These are phyloP conservation scores for Peromyscus nudipes DNA, from an alignment of 2,797 vertebrate species.

Conservation along the genomic window DNA sequence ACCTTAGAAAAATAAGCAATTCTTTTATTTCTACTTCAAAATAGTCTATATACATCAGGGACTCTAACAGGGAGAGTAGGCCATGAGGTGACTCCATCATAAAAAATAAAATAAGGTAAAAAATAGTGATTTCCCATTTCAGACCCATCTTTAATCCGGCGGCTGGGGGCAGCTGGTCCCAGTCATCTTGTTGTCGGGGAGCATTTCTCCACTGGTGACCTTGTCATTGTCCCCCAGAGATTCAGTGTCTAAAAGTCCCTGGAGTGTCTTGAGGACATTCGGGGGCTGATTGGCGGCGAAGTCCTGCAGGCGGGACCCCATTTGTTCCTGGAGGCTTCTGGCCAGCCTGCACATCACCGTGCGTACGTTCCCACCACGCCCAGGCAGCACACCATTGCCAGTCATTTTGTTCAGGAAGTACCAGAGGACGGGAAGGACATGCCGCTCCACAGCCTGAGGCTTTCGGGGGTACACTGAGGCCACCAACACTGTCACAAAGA, in stretches of 20 bases:
- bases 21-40: conserved; percentile 84
- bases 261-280: conserved; percentile 70
- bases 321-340: conserved; percentile 76
- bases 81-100: not conserved
- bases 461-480: conserved; percentile 81
- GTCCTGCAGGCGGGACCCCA: conserved; percentile 85
- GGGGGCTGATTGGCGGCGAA: conserved; percentile 76
- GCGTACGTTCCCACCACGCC: not conserved
- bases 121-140: not conserved
- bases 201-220: rapidly evolving
- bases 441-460: conserved; percentile 78
- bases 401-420: conserved; percentile 84
- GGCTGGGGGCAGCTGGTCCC: not conserved
- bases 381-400: conserved; percentile 27
- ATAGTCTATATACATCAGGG: conserved; percentile 63
- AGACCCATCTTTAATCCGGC: not conserved
- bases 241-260: conserved; percentile 66
- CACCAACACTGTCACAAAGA: conserved; percentile 83
- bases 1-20: conserved; percentile 81
- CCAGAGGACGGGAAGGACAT: conserved; percentile 86
- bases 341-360: conserved; percentile 70
- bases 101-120: conserved; percentile 62
- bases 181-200: rapidly evolving
- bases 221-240: not conserved
- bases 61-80: not conserved